phyloP scores from a whole-genome alignment of 1,140 invertebrate species.

The Fopius arisanus region DNA sequence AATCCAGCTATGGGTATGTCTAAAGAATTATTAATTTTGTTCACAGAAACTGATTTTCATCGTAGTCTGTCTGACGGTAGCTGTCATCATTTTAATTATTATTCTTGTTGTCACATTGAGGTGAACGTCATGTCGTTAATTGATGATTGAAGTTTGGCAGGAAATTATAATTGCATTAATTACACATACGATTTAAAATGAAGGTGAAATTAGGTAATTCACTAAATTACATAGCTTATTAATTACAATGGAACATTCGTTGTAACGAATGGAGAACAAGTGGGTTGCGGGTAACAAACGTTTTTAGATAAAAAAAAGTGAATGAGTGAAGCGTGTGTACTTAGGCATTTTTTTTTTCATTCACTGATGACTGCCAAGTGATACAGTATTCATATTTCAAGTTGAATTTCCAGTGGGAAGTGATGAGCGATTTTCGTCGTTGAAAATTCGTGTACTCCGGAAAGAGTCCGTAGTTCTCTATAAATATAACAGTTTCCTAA shows the following conservation, averaged over 20 bases:
- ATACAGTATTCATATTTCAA: not conserved
- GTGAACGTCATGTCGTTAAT: conserved; percentile 34
- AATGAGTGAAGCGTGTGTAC: not conserved
- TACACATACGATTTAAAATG: not conserved
- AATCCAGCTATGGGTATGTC: not conserved
- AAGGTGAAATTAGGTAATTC: not conserved
- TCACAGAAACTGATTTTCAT: conserved; percentile 87
- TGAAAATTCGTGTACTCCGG: too few relatives aligned
- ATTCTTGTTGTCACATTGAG: conserved; percentile 67
- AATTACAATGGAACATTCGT: not conserved
- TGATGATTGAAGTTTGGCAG: conserved; percentile 8
- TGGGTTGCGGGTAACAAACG: not conserved
- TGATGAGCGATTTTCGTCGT: not conserved
- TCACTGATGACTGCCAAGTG: not conserved
- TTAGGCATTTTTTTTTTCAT: not conserved
- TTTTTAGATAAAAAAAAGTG: not conserved
- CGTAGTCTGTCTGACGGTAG: conserved; percentile 78
- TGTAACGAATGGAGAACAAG: not conserved
- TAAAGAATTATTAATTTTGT: conserved; percentile 66
- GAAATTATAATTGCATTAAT: not conserved
- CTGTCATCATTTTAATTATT: conserved; percentile 78
- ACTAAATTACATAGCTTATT: not conserved
- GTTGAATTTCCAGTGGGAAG: not conserved
- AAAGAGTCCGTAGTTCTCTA: too few relatives aligned
- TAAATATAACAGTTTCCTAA: too few relatives aligned